Base-by-base conservation (phyloP, 2,888 invertebrate species). In the Acronicta leporina region DNA sequence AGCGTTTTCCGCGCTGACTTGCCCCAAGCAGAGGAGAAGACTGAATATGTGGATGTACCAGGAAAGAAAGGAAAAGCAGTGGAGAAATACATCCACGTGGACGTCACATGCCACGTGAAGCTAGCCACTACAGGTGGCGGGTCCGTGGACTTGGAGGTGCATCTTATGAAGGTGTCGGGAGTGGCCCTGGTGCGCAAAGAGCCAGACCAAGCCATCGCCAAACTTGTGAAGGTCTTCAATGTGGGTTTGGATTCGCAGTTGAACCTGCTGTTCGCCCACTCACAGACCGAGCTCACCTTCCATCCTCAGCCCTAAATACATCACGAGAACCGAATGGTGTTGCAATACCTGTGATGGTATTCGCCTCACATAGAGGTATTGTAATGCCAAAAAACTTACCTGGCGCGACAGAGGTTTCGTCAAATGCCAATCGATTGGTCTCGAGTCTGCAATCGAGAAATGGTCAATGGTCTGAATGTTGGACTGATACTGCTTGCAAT, bases 241-340 rank as follows among this genome's bases (percentile, higher is more conserved):
- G 96, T 96, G 53, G 96, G 96, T 68, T 87, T 96, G 74, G 96
- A 96, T 85, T 96, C 96, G 0, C 96, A 96, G 83, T 85, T 96
- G 73, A 96, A 96, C 84, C 87, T 96, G 61, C 87, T 96, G 61
- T 96, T 96, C 85, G 95, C 96, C 1, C 95, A 95, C 86, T 96
- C 95, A 68, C 95, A 96, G 81, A 95, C 96, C 49, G 96, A 96
- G 87, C 93, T 96, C 48, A 95, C 95, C 44, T 96, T 96, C 91
- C 92, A 95, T 84, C 96, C 96, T 2, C 73, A 92, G 69, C 94
- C 94, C 75, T 95, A 94, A 94, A 85, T 68, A 38, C 14, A 41
- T 40, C 14, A 55, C 68, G 53, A 73, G 79, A 77, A 59, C 66
- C 33, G 92, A 92, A 92, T 91, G 91, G 92, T 90, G 79, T 86